Conservation (phyloP, 2,797 vertebrate genomes). For the Tinamus major region DNA sequence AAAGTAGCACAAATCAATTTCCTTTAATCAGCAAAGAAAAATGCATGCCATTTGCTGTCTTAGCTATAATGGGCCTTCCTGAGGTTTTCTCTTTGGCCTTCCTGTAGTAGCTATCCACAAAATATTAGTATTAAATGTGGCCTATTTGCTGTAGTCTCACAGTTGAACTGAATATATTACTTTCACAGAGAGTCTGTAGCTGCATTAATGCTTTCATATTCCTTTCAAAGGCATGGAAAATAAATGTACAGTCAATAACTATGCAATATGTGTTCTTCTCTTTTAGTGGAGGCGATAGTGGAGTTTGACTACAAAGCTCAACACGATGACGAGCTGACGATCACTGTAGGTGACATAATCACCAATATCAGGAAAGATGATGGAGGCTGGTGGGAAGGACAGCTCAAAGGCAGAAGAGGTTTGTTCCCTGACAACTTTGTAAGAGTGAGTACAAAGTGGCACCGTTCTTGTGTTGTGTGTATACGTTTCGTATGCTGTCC, state of each 20-base stretch:
- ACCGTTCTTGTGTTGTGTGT: conserved; percentile 73
- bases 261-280: background rate
- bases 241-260: background rate
- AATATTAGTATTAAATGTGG: background rate
- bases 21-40: background rate
- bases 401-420: conserved; percentile 95
- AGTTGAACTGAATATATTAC: background rate
- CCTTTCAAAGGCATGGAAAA: background rate
- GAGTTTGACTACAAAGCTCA: conserved; percentile 99
- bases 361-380: conserved; percentile 95
- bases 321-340: conserved; percentile 98
- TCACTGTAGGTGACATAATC: conserved; percentile 95
- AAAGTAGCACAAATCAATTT: background rate
- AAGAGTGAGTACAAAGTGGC: conserved; percentile 92
- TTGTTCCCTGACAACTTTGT: conserved; percentile 99
- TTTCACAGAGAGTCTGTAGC: background rate
- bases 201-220: background rate
- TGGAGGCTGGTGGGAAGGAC: conserved; percentile 99
- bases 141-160: background rate
- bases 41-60: background rate
- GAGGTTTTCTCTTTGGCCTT: background rate
- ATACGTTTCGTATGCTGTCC: conserved; percentile 13
- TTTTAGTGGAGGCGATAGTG: conserved; percentile 96
- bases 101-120: background rate
- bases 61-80: background rate